Percentiles rank a stretch among this genome's conserved stretches.
These are phyloP conservation scores for Holacanthus passer DNA, from an alignment of 2,113 vertebrate species.

Conservation along the genomic window DNA sequence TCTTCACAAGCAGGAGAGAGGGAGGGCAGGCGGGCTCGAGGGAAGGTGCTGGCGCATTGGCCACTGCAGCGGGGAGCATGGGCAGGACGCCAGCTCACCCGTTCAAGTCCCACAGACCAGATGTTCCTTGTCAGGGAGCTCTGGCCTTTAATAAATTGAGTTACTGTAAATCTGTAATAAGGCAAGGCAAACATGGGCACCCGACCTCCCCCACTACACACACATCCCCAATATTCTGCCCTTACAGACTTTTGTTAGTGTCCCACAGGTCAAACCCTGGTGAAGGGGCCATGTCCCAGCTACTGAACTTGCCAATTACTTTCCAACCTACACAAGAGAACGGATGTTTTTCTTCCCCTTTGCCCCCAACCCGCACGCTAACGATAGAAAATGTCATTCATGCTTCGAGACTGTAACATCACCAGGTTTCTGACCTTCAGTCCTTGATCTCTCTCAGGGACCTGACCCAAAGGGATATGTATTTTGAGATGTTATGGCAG, in stretches of 20 bases:
- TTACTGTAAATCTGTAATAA: constrained; percentile 84
- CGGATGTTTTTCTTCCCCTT: constrained; percentile 65
- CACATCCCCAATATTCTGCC: constrained; percentile 46
- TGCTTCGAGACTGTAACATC: constrained; percentile 44
- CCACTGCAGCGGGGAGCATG: constrained; percentile 70
- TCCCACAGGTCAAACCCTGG: constrained; percentile 69
- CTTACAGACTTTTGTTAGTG: constrained; percentile 69
- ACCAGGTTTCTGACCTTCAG: constrained; percentile 28
- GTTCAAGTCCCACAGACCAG: constrained; percentile 78
- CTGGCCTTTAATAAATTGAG: constrained; percentile 82
- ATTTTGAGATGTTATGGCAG: constrained; percentile 20
- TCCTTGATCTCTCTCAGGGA: constrained; percentile 18
- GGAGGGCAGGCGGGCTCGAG: constrained; percentile 52
- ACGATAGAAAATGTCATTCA: constrained; percentile 61
- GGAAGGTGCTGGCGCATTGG: constrained; percentile 72
- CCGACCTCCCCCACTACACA: constrained; percentile 9
- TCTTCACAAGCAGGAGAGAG: constrained; percentile 64
- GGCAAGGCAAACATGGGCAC: constrained; percentile 75
- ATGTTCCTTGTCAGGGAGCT: constrained; percentile 83
- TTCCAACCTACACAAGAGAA: constrained; percentile 55
- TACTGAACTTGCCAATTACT: constrained; percentile 77
- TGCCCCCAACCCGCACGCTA: constrained; percentile 18
- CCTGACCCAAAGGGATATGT: constrained; percentile 13
- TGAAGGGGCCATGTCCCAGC: constrained; percentile 70
- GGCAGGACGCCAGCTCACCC: constrained; percentile 77